A percentile compares a stretch with the other conserved stretches of the same genome.
phyloP scores from a whole-genome alignment of 2,797 vertebrate genomes.

The Acanthornis magna region DNA sequence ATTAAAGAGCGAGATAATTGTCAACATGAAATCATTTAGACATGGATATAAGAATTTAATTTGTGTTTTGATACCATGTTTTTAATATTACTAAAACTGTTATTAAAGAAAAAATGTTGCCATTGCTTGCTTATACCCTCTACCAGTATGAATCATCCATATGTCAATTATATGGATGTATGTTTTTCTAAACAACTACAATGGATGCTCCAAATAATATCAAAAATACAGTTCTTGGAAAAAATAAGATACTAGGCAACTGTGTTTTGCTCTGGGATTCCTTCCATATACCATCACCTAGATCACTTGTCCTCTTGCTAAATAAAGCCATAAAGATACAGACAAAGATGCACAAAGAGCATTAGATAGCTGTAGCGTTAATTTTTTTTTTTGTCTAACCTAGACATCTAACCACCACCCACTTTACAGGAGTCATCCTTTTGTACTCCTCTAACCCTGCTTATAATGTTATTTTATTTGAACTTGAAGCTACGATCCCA shows the following conservation, averaged over 20 bases:
- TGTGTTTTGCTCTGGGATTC: background rate
- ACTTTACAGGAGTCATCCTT: background rate
- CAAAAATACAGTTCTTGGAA: background rate
- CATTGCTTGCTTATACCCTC: background rate
- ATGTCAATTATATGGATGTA: background rate
- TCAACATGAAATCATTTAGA: background rate
- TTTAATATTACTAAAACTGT: background rate
- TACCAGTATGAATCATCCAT: background rate
- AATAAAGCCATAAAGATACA: background rate
- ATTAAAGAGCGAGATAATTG: background rate
- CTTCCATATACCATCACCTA: background rate
- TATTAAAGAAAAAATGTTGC: background rate
- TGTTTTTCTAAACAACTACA: background rate
- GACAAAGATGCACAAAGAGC: background rate
- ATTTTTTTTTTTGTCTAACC: background rate
- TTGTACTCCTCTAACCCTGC: background rate
- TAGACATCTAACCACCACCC: background rate
- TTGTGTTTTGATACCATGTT: background rate
- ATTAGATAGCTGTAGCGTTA: background rate
- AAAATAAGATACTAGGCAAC: background rate
- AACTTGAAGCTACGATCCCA: background rate
- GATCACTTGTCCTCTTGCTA: background rate
- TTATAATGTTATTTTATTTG: background rate
- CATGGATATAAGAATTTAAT: background rate
- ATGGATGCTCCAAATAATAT: background rate